Base-by-base conservation (phyloP, 2,888 invertebrate species). In the Itoplectis maculator region DNA sequence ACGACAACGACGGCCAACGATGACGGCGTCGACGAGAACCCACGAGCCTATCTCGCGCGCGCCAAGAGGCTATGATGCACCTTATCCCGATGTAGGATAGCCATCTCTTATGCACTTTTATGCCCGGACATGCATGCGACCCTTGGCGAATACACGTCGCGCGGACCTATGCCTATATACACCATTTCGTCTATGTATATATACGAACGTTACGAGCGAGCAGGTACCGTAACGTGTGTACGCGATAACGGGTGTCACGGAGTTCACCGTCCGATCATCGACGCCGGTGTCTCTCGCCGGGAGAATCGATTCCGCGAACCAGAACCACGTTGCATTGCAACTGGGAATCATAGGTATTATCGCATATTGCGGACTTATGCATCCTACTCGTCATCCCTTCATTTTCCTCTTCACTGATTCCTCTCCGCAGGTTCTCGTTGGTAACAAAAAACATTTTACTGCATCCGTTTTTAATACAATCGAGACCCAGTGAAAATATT, bases 51-150 rank as follows among this genome's bases (percentile, higher is more conserved):
- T 76, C 68, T 69, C 76, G 35, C 68, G 68, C 76, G 35, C 68
- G 68, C 59, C 61, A 61, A 85, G 85, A 85, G 85, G 87, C 88
- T 87, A 91, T 90, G 90, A 90, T 89, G 88, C 89, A 88, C 88
- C 88, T n/a, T 90, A 90, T 84, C 88, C 89, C 84, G 85, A 87
- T 87, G 87, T 83, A 87, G 90, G 91, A 92, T 92, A 91, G 91
- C 89, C 89, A 91, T 91, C 92, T 92, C 91, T 91, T 91, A 91
- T 92, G 91, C 91, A 91, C 92, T 91, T 92, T 92, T 91, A 91
- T 91, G 86, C 88, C 88, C 89, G 86, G 47, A 80, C 85, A 85
- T 85, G 84, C 86, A 86, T 77, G 83, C 45, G 65, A 68, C 77
- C 66, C 81, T 74, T 82, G 37, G 66, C 29, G 29, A 29, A 5